These are phyloP conservation scores for Lacerta bilineata DNA, from an alignment of 2,797 vertebrate genomes.

Conservation along the genomic window DNA sequence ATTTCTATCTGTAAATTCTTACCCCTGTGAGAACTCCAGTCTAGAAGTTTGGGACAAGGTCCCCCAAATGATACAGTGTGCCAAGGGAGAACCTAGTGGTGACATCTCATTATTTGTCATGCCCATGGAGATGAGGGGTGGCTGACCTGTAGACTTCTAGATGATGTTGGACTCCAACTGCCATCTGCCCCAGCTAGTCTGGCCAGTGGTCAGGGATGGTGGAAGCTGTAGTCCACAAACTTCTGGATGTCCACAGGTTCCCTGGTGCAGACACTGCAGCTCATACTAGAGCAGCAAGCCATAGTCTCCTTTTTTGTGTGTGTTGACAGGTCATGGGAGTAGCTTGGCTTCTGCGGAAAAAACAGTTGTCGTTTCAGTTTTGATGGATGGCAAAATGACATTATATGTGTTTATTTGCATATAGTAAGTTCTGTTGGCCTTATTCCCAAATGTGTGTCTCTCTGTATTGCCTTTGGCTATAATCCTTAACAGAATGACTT, in stretches of 20 bases:
- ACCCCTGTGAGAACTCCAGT: neutral
- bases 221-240: no score
- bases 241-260: no score
- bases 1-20: neutral
- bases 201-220: no score
- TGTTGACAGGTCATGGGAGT: neutral
- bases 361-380: neutral
- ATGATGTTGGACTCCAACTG: no score
- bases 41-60: neutral
- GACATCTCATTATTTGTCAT: neutral
- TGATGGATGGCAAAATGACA: no score
- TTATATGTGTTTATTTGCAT: neutral
- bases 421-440: neutral
- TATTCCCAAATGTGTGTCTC: neutral
- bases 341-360: neutral
- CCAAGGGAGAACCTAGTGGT: neutral
- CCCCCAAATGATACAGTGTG: neutral
- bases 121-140: neutral
- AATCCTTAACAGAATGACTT: neutral
- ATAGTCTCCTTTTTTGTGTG: neutral
- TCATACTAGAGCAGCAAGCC: neutral
- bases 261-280: neutral
- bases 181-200: no score
- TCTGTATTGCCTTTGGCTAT: neutral
- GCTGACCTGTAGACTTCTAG: no score